Evolutionary conservation across 2,113 vertebrate species (phyloP), one percentile per base, ranked within the genome.

Genomic region (Hemicordylus capensis): DNA sequence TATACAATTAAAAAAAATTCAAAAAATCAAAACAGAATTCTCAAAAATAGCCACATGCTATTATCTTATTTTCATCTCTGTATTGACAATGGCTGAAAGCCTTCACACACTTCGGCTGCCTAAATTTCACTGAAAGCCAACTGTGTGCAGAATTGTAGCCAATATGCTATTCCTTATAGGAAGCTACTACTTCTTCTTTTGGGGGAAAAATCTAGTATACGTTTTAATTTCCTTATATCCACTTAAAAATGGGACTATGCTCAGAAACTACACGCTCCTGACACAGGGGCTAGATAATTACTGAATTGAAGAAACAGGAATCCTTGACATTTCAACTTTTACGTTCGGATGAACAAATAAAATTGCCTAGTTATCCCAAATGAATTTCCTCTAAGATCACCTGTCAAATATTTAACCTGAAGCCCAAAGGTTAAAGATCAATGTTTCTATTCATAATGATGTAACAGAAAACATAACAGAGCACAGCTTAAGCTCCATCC

Each of bases 1-100:
- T 59, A 84, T 2, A 80, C 8, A 28, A 31, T 67, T 80, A 83
- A 70, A 89, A 92, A 85, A 80, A 0, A 24, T 46, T 87, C 89
- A 44, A 80, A 28, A 86, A 82, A 81, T 59, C 48, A 91, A 11
- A 70, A 72, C 19, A 69, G n/a, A 89, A 31, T 56, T 6, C 2
- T 76, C 24, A 83, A 83, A 85, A 73, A 70, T 66, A 2, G 7
- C 81, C 61, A 80, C 76, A 85, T 76, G 81, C 75, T 56, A 0
- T 42, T 81, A 11, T 87, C 85, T 22, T 56, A 17, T 59, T 46
- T 63, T 73, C 46, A 26, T 24, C 31, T 81, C 39, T 24, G 56
- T 46, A 67, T 17, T 42, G 24, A 67, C 48, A 85, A 59, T 51
- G 84, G 69, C 14, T 72, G 44, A 85, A 85, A 61, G 79, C 76